phyloP scores from a whole-genome alignment of 2,888 invertebrate species.

The Drosophila emarginata region DNA sequence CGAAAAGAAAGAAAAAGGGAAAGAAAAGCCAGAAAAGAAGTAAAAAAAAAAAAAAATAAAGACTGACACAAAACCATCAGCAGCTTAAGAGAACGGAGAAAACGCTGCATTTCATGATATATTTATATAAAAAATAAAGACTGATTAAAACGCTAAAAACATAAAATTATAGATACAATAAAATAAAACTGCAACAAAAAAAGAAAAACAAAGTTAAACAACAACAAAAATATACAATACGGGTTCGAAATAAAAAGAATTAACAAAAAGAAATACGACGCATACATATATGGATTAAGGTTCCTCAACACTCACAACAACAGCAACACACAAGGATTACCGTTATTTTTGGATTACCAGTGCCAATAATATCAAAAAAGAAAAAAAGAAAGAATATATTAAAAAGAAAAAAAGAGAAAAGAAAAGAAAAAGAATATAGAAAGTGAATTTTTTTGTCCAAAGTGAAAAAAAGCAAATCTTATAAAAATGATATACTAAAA shows the following conservation, averaged over 20 bases:
- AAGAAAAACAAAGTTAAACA: constrained; percentile 47
- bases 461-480: constrained; percentile 8
- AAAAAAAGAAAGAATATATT: constrained; percentile 38
- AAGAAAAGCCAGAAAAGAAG: constrained; percentile 26
- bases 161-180: constrained; percentile 33
- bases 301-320: constrained; percentile 67
- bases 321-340: constrained; percentile 48
- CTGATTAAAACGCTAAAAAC: constrained; percentile 63
- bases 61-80: constrained; percentile 57
- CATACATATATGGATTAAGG: constrained; percentile 79
- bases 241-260: constrained; percentile 30
- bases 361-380: constrained; percentile 72
- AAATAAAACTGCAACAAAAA: constrained; percentile 22
- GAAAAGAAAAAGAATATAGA: constrained; percentile 24
- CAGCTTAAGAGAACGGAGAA: constrained; percentile 42
- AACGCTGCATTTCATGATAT: constrained; percentile 45
- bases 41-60: constrained; percentile 44
- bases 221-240: constrained; percentile 45
- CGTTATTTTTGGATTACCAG: constrained; percentile 81
- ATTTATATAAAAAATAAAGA: constrained; percentile 58
- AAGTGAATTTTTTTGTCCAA: constrained; percentile 16
- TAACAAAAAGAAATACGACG: constrained; percentile 34
- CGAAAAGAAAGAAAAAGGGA: constrained; percentile 25
- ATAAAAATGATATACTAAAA: constrained; percentile 37
- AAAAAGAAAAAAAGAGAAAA: constrained; percentile 47